Evolutionary conservation across 2,888 invertebrate genomes (phyloP), one percentile per base, ranked within the genome.

Genomic region (Eupsilia transversa): DNA sequence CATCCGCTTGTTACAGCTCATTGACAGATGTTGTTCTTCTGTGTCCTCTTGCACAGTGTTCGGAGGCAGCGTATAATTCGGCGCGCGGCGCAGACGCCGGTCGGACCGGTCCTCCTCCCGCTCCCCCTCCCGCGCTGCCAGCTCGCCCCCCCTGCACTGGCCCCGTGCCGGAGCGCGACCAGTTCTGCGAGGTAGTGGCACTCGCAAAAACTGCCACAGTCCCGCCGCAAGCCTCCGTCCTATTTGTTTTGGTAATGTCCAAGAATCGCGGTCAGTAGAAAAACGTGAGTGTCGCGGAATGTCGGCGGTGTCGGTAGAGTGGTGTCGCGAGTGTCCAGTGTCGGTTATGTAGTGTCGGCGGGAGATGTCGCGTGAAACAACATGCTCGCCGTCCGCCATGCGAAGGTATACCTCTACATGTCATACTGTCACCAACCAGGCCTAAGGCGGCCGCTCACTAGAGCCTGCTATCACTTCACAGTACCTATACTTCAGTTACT

Each of bases 381-480:
- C 86, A 94, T 94, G 94, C 89, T 93, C 92, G 94, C 92, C 87
- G 91, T 91, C 75, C 94, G 94, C 92, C 94, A 91, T 87, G 94
- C 94, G 90, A 93, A 94, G 94, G 94, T 94, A 93, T 64, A 35
- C 63, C 35, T 38, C 67, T 54, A 63, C 60, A 35, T 65, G 57
- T 82, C 69, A 33, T 27, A n/a, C 33, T 49, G 74, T 49, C 74
- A 30, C 54, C 41, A 41, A 27, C 35, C n/a, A 4, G 6, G 30
- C n/a, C 56, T 6, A 3, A n/a, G n/a, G 17, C 17, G 30, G 5
- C n/a, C n/a, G 35, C 23, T 63, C 14, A n/a, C 35, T 43, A 23
- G 12, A 41, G 23, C 27, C 49, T n/a, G 49, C 23, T 38, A 0
- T 12, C 10, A 27, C 30, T 27, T 14, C 7, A n/a, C n/a, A 23